A percentile compares a stretch with the other conserved stretches of the same genome.
Evolutionary conservation across 2,888 invertebrate species (phyloP).

Genomic region (Synanthedon formicaeformis): DNA sequence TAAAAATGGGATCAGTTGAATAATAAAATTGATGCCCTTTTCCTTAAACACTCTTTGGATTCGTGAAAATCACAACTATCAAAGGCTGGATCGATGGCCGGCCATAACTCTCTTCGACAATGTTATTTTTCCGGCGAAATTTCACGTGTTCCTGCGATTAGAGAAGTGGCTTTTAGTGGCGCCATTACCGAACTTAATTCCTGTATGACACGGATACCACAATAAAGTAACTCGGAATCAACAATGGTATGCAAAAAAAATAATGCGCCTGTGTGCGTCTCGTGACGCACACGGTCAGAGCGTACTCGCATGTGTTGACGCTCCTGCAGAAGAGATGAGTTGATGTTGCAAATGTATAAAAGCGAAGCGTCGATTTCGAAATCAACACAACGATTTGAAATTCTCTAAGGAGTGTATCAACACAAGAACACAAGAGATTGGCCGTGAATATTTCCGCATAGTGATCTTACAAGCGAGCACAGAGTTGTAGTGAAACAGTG

Average conservation of each 20-base stretch:
- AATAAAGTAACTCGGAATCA: conserved; percentile 39
- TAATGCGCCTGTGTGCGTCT: conserved; percentile 25
- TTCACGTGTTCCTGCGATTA: conserved; percentile 19
- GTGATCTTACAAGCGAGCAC: conserved; percentile 23
- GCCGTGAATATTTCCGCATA: conserved; percentile 55
- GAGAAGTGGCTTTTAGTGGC: conserved; percentile 22
- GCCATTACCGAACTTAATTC: conserved; percentile 23
- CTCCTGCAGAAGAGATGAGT: conserved; percentile 48
- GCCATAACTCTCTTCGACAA: conserved; percentile 5
- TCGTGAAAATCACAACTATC: conserved; percentile 4
- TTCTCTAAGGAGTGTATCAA: conserved; percentile 58
- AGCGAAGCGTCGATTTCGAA: conserved; percentile 64
- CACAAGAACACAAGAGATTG: conserved; percentile 31
- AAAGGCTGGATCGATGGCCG: conserved; percentile 2
- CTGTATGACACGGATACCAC: conserved; percentile 45
- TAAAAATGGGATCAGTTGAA: conserved; percentile 24
- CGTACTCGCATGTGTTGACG: conserved; percentile 19
- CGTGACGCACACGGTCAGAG: conserved; percentile 17
- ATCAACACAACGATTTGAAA: conserved; percentile 66
- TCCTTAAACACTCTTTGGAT: conserved; percentile 2
- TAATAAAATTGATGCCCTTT: conserved; percentile 13
- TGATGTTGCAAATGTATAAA: conserved; percentile 68
- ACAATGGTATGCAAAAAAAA: conserved; percentile 53
- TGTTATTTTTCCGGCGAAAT: conserved; percentile 18
- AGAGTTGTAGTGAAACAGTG: conserved; percentile 33